Evolutionary conservation across 2,113 vertebrate genomes (phyloP).

Genomic region (Tamias sibiricus): DNA sequence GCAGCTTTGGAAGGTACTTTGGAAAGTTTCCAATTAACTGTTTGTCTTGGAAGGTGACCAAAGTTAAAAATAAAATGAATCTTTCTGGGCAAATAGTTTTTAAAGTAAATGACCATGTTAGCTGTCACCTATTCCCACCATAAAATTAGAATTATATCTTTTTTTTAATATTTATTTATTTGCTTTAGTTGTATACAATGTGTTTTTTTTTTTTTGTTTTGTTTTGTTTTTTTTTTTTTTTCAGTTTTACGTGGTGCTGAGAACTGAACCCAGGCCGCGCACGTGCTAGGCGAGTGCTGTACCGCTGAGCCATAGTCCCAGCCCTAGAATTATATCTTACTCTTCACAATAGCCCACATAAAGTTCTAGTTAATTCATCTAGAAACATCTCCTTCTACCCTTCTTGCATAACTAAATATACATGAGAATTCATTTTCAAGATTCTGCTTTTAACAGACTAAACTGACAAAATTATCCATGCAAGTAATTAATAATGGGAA

Average conservation of each 20-base stretch:
- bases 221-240: no score
- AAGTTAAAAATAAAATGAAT: conserved; percentile 44
- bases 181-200: no score
- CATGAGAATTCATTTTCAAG: conserved; percentile 53
- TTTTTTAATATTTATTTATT: no score
- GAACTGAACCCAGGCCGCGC: no score
- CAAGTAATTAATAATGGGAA: background rate
- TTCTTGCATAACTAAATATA: background rate
- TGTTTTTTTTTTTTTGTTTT: no score
- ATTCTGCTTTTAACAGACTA: background rate
- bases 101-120: conserved; percentile 24
- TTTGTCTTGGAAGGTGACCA: conserved; percentile 52
- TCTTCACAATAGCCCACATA: background rate
- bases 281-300: no score
- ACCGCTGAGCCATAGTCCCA: no score
- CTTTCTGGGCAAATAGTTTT: background rate
- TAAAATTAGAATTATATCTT: conserved; percentile 1
- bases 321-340: background rate
- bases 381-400: background rate
- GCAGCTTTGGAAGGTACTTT: background rate
- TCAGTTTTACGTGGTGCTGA: no score
- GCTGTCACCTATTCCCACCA: background rate
- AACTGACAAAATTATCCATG: conserved; percentile 13
- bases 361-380: conserved; percentile 1
- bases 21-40: conserved; percentile 47